phyloP scores from a whole-genome alignment of 2,888 invertebrate genomes.

The Antheraea yamamai region DNA sequence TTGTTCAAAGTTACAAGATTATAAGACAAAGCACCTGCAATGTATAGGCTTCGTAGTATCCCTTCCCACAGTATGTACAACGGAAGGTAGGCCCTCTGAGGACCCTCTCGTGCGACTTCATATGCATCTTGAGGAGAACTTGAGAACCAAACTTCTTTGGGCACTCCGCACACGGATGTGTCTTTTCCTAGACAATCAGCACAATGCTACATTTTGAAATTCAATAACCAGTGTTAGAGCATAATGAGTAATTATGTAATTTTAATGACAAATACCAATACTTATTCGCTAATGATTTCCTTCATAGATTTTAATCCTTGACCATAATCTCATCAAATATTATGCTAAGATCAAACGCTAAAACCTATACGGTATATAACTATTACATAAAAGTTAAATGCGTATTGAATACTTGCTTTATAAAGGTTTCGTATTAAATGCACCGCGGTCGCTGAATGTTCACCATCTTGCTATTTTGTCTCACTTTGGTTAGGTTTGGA shows the following conservation, averaged over 20 bases:
- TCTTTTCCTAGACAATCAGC: conserved; percentile 59
- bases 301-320: too few relatives aligned
- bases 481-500: too few relatives aligned
- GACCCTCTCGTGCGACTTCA: conserved; percentile 64
- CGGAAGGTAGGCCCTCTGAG: conserved; percentile 57
- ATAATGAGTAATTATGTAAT: not conserved
- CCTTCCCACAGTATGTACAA: conserved; percentile 72
- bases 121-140: conserved; percentile 63
- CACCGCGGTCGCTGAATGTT: too few relatives aligned
- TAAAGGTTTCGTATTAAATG: too few relatives aligned
- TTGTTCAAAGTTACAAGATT: not conserved
- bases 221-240: not conserved
- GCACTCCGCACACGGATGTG: conserved; percentile 61
- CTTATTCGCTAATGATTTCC: not conserved
- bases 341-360: too few relatives aligned
- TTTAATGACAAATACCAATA: not conserved
- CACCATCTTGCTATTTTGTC: too few relatives aligned
- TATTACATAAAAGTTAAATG: too few relatives aligned
- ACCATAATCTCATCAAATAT: too few relatives aligned
- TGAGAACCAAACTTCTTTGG: conserved; percentile 71
- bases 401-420: too few relatives aligned
- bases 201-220: not conserved
- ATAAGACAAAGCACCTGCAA: conserved; percentile 48
- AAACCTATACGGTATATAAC: too few relatives aligned
- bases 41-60: conserved; percentile 67